phyloP scores from a whole-genome alignment of 2,113 vertebrate species.

The Antigone vipio region DNA sequence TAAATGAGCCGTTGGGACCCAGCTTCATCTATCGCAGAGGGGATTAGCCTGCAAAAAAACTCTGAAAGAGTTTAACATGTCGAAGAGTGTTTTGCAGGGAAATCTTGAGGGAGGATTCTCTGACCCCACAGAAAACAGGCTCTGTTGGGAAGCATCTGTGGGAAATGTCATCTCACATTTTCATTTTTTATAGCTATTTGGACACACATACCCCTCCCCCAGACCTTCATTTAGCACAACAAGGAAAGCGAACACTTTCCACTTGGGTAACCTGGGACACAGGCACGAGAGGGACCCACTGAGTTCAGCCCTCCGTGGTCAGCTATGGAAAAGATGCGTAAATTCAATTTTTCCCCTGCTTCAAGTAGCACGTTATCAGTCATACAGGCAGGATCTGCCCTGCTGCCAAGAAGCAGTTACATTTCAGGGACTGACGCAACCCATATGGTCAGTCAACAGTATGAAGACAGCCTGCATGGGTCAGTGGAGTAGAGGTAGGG shows the following conservation, averaged over 20 bases:
- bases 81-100: neutral
- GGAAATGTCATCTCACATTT: neutral
- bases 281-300: neutral
- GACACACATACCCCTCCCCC: neutral
- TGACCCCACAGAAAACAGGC: neutral
- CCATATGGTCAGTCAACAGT: neutral
- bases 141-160: neutral
- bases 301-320: neutral
- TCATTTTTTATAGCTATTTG: neutral
- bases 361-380: neutral
- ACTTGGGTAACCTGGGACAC: neutral
- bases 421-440: slow-evolving; percentile 4
- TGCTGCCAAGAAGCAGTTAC: neutral
- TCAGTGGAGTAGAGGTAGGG: slow-evolving; percentile 53
- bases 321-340: neutral
- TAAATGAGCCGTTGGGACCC: neutral
- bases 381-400: neutral
- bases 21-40: neutral
- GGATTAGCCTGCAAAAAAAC: neutral
- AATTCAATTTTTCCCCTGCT: neutral
- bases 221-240: neutral
- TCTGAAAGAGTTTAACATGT: neutral
- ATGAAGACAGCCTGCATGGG: slow-evolving; percentile 20
- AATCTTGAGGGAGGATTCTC: neutral
- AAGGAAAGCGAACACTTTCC: neutral